Evolutionary conservation across 1,140 invertebrate species (phyloP).

Genomic region (Magallana angulata): DNA sequence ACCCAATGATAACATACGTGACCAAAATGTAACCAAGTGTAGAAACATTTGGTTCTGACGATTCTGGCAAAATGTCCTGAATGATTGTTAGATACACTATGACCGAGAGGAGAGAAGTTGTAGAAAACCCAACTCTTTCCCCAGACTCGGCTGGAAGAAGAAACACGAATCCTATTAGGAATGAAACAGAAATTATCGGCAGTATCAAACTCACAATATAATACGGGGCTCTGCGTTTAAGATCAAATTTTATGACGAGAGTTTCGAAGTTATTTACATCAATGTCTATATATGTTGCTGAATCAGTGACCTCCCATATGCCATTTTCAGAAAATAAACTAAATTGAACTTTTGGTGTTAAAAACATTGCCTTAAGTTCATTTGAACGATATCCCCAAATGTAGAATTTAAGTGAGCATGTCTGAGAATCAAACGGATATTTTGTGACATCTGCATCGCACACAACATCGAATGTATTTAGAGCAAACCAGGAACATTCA

Average conservation of each 20-base stretch:
- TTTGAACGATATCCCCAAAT: conserved; percentile 62
- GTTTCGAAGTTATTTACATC: not conserved
- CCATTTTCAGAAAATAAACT: conserved; percentile 82
- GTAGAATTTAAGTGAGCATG: conserved; percentile 81
- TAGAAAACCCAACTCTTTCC: conserved; percentile 82
- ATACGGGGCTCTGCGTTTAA: conserved; percentile 65
- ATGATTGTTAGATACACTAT: conserved; percentile 82
- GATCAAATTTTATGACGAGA: conserved; percentile 60
- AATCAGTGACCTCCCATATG: conserved; percentile 78
- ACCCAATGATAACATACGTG: not conserved
- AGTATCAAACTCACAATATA: conserved; percentile 80
- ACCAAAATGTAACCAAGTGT: conserved; percentile 10
- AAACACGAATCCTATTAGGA: conserved; percentile 82
- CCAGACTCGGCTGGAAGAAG: conserved; percentile 82
- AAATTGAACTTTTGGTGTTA: conserved; percentile 79
- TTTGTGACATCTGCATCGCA: conserved; percentile 92
- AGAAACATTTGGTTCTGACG: conserved; percentile 71
- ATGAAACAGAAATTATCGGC: conserved; percentile 82
- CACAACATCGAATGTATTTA: conserved; percentile 79
- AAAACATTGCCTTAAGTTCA: conserved; percentile 80
- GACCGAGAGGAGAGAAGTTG: conserved; percentile 82
- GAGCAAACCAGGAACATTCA: conserved; percentile 19
- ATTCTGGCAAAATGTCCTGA: conserved; percentile 82
- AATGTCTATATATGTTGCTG: not conserved
- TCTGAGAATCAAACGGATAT: conserved; percentile 88